These are phyloP conservation scores for Heteromyza rotundicornis DNA, from an alignment of 2,888 invertebrate genomes.

Conservation along the genomic window DNA sequence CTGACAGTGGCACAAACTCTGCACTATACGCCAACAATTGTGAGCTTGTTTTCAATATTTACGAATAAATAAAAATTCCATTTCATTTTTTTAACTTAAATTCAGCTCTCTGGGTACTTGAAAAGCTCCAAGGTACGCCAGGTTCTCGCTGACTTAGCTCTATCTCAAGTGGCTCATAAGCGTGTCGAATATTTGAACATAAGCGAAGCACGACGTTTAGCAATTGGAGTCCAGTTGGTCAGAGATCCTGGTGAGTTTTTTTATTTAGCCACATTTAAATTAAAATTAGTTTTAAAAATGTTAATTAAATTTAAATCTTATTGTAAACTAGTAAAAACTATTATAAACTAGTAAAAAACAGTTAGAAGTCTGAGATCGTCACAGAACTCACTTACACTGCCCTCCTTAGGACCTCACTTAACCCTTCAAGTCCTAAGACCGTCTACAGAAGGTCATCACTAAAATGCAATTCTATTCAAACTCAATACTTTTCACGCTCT, in stretches of 20 bases:
- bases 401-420: too few relatives aligned
- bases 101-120: conserved; percentile 74
- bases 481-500: too few relatives aligned
- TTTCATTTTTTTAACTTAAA: conserved; percentile 27
- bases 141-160: conserved; percentile 90
- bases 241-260: conserved; percentile 84
- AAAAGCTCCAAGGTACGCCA: conserved; percentile 87
- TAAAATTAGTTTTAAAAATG: too few relatives aligned
- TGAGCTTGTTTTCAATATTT: conserved; percentile 49
- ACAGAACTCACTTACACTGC: too few relatives aligned
- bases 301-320: too few relatives aligned
- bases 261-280: neutral
- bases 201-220: conserved; percentile 87
- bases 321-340: too few relatives aligned
- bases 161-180: conserved; percentile 88
- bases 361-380: too few relatives aligned
- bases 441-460: too few relatives aligned
- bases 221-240: conserved; percentile 90
- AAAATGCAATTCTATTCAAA: too few relatives aligned
- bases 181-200: conserved; percentile 83
- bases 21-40: conserved; percentile 79
- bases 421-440: too few relatives aligned
- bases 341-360: too few relatives aligned
- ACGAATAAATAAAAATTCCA: neutral
- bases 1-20: conserved; percentile 88